Evolutionary conservation across 2,113 vertebrate genomes (phyloP).

Genomic region (Otis tarda): DNA sequence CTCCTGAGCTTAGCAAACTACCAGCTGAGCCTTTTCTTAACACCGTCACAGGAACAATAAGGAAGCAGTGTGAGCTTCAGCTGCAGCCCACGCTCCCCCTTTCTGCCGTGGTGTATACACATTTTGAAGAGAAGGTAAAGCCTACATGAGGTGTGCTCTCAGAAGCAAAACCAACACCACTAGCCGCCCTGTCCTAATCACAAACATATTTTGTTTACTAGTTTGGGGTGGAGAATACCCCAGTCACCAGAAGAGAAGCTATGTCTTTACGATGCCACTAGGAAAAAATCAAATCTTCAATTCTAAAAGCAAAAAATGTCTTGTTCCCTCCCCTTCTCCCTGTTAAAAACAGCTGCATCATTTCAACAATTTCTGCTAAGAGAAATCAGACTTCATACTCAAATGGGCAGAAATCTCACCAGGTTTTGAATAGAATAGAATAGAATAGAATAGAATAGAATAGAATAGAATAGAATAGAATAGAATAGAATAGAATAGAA

Average conservation of each 20-base stretch:
- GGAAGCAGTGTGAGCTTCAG: not conserved
- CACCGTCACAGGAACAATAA: not conserved
- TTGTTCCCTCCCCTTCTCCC: not conserved
- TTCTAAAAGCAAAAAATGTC: not conserved
- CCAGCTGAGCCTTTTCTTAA: slow-evolving; percentile 19
- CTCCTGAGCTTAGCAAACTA: not conserved
- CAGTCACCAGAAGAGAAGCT: not conserved
- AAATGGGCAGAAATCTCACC: not conserved
- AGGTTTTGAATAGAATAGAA: not conserved
- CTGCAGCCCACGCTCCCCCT: not conserved
- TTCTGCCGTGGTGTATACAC: not conserved
- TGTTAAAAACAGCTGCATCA: not conserved
- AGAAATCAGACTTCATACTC: not conserved
- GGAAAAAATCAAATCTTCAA: not conserved
- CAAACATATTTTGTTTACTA: not conserved
- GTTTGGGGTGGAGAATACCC: not conserved
- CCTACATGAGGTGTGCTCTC: not conserved
- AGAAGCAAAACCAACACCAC: not conserved
- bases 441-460: too few relatives aligned
- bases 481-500: too few relatives aligned
- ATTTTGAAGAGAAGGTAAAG: not conserved
- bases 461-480: too few relatives aligned
- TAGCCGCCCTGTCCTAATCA: not conserved
- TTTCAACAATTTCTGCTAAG: not conserved
- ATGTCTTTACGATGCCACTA: not conserved